A percentile compares a stretch with the other conserved stretches of the same genome.
These are phyloP conservation scores for Bombus pascuorum DNA, from an alignment of 1,140 invertebrate genomes.

Conservation along the genomic window DNA sequence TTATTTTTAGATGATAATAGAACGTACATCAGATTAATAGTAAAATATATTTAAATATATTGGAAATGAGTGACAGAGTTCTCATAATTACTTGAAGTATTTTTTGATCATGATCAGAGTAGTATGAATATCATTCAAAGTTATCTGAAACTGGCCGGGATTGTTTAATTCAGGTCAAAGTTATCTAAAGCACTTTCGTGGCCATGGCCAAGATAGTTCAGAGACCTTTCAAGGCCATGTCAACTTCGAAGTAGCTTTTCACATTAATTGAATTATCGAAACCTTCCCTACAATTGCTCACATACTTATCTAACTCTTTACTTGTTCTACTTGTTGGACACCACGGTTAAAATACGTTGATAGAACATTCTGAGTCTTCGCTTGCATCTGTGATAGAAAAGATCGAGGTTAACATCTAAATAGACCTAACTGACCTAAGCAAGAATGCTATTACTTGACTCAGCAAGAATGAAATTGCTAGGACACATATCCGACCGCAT, in stretches of 20 bases:
- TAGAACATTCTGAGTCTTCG: not conserved
- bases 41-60: too few relatives aligned
- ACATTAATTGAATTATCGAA: not conserved
- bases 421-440: too few relatives aligned
- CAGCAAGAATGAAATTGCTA: too few relatives aligned
- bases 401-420: not conserved
- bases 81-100: too few relatives aligned
- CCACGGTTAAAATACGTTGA: accelerated
- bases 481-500: too few relatives aligned
- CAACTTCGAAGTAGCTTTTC: not conserved
- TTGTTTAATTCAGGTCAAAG: not conserved
- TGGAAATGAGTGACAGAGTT: too few relatives aligned
- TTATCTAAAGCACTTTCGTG: not conserved
- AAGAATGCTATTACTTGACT: too few relatives aligned
- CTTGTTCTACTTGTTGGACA: not conserved
- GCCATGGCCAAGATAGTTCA: not conserved
- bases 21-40: too few relatives aligned
- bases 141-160: too few relatives aligned
- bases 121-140: too few relatives aligned
- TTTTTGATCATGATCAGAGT: too few relatives aligned
- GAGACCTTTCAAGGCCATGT: not conserved
- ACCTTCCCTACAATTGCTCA: not conserved
- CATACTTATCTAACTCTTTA: not conserved
- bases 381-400: not conserved
- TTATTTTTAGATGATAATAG: not conserved